Conservation (phyloP, 2,797 vertebrate species). For the Clamator glandarius region DNA sequence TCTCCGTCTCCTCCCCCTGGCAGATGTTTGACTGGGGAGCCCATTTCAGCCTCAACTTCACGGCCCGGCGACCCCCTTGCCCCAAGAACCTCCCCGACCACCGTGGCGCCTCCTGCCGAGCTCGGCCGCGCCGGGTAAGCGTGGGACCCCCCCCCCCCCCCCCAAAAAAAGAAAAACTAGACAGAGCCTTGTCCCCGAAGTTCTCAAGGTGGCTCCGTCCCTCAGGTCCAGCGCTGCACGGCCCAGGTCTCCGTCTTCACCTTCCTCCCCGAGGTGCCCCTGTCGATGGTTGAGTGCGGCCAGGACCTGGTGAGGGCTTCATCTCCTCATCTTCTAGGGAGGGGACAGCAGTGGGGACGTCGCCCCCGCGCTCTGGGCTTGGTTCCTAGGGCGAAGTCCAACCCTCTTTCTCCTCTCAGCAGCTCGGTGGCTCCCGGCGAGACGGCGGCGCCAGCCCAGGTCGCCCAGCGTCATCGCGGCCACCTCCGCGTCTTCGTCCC, state of each 20-base stretch:
- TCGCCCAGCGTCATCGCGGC: neutral
- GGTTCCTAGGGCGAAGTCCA: too few species aligned
- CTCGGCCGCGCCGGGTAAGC: constrained; percentile 41
- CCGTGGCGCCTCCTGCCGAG: neutral
- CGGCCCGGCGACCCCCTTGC: constrained; percentile 38
- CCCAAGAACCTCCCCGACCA: neutral
- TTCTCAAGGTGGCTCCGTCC: neutral
- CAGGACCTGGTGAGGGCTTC: neutral
- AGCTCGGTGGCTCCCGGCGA: neutral
- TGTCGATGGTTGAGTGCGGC: constrained; percentile 51
- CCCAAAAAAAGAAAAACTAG: too few species aligned
- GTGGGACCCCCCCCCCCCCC: too few species aligned
- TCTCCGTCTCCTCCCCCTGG: too few species aligned
- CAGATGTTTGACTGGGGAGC: constrained; percentile 55
- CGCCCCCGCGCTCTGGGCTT: too few species aligned
- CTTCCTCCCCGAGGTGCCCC: constrained; percentile 56
- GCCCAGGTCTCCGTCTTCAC: constrained; percentile 59
- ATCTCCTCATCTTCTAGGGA: neutral
- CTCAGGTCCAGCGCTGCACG: neutral
- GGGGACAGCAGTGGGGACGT: neutral
- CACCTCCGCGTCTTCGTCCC: neutral
- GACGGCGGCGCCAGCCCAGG: neutral
- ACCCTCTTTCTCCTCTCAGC: neutral
- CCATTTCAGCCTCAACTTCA: constrained; percentile 69
- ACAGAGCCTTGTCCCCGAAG: neutral